phyloP scores from a whole-genome alignment of 2,797 vertebrate species.

The Enoplosus armatus region DNA sequence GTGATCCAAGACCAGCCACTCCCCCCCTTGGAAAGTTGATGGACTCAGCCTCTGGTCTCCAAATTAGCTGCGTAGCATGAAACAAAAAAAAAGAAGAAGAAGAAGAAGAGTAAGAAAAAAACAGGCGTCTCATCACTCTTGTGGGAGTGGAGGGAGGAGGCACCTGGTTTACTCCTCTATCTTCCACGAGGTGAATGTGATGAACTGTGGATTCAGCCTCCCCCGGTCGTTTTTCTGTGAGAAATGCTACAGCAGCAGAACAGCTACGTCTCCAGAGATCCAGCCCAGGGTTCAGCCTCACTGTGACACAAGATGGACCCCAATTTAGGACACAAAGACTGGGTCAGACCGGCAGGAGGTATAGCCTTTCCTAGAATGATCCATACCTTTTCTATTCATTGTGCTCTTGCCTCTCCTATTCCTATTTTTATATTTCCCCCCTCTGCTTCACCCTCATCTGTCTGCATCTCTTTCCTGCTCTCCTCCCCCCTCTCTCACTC shows the following conservation, averaged over 20 bases:
- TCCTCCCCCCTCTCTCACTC: not conserved
- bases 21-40: conserved; percentile 37
- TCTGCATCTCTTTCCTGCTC: conserved; percentile 17
- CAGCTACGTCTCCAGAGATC: conserved; percentile 64
- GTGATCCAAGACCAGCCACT: conserved; percentile 61
- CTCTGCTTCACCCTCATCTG: conserved; percentile 32
- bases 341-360: conserved; percentile 68
- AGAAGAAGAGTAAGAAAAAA: not conserved
- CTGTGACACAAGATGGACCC: conserved; percentile 70
- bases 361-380: conserved; percentile 56
- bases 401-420: conserved; percentile 34
- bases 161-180: conserved; percentile 51
- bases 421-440: conserved; percentile 31
- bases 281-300: conserved; percentile 52
- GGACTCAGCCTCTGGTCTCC: conserved; percentile 43
- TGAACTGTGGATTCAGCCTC: conserved; percentile 67
- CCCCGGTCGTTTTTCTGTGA: conserved; percentile 33
- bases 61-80: conserved; percentile 36
- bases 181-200: conserved; percentile 48
- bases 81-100: conserved; percentile 4
- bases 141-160: conserved; percentile 22
- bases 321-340: conserved; percentile 79
- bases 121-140: conserved; percentile 47
- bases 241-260: conserved; percentile 69
- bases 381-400: conserved; percentile 43